Evolutionary conservation across 2,888 invertebrate genomes (phyloP).

Genomic region (Hydropsyche betteni): DNA sequence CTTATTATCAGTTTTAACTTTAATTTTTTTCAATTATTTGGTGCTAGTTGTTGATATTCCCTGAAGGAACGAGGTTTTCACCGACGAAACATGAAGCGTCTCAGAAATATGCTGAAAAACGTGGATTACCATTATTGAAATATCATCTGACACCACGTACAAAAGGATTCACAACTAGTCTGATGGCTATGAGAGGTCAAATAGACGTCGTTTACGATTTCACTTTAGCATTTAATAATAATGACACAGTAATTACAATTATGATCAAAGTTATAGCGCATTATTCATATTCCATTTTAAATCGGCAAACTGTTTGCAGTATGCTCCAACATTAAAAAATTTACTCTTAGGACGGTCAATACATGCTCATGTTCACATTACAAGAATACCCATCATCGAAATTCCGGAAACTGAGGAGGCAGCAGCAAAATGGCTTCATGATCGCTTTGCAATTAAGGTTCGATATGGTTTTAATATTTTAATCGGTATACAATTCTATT

Average conservation of each 20-base stretch:
- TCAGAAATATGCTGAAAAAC: slow-evolving; percentile 84
- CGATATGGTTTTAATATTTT: slow-evolving; percentile 41
- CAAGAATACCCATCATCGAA: slow-evolving; percentile 81
- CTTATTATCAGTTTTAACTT: slow-evolving; percentile 4
- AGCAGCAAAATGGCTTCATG: slow-evolving; percentile 83
- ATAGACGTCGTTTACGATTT: slow-evolving; percentile 87
- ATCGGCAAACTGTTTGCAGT: not conserved
- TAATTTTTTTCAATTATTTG: slow-evolving; percentile 26
- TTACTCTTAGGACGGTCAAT: slow-evolving; percentile 77
- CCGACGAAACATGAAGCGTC: slow-evolving; percentile 86
- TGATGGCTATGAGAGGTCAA: slow-evolving; percentile 82
- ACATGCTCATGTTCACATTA: slow-evolving; percentile 78
- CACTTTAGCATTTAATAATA: slow-evolving; percentile 75
- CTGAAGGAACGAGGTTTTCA: slow-evolving; percentile 94
- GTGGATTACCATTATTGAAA: slow-evolving; percentile 84
- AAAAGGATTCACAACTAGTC: slow-evolving; percentile 88
- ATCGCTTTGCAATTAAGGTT: slow-evolving; percentile 85
- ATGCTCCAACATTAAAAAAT: slow-evolving; percentile 76
- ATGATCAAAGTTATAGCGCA: too few species aligned
- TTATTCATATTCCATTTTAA: too few species aligned
- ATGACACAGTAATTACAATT: slow-evolving; percentile 64
- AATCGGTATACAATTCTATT: too few species aligned
- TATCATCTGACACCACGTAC: slow-evolving; percentile 92
- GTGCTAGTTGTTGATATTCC: slow-evolving; percentile 82
- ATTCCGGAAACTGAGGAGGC: slow-evolving; percentile 79